phyloP scores from a whole-genome alignment of 1,140 invertebrate genomes.

The Ladona fulva region DNA sequence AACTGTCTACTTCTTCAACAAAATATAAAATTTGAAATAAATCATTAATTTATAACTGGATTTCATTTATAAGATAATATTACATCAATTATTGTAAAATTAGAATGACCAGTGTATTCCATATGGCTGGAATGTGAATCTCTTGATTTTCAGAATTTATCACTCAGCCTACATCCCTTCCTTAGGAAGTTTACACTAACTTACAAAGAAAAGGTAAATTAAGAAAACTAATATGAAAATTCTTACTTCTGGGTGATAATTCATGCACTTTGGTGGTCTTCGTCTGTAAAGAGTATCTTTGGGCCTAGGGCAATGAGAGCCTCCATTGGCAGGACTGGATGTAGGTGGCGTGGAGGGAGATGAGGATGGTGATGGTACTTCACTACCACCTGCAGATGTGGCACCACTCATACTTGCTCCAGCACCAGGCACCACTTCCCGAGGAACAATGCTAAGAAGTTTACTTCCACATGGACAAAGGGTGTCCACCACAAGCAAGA shows the following conservation, averaged over 20 bases:
- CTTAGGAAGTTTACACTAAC: too few species aligned
- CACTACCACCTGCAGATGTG: neutral
- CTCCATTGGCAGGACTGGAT: constrained; percentile 27
- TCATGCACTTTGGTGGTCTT: constrained; percentile 69
- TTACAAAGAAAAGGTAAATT: too few species aligned
- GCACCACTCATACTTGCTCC: constrained; percentile 16
- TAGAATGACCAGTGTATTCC: too few species aligned
- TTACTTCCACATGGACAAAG: constrained; percentile 80
- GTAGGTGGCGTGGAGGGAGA: neutral
- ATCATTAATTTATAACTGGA: too few species aligned
- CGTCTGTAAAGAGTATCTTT: constrained; percentile 51
- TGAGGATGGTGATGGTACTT: neutral
- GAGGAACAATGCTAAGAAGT: constrained; percentile 67
- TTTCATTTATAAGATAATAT: too few species aligned
- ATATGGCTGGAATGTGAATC: too few species aligned
- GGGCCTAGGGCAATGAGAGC: constrained; percentile 34
- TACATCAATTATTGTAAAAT: too few species aligned
- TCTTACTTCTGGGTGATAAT: constrained; percentile 73
- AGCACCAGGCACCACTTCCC: constrained; percentile 49
- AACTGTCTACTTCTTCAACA: too few species aligned
- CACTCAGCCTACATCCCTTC: too few species aligned
- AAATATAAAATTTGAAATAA: too few species aligned
- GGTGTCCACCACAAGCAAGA: constrained; percentile 80
- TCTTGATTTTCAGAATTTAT: too few species aligned
- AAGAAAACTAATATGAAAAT: neutral